Conservation (phyloP, 2,797 vertebrate genomes). For the Fringilla coelebs region DNA sequence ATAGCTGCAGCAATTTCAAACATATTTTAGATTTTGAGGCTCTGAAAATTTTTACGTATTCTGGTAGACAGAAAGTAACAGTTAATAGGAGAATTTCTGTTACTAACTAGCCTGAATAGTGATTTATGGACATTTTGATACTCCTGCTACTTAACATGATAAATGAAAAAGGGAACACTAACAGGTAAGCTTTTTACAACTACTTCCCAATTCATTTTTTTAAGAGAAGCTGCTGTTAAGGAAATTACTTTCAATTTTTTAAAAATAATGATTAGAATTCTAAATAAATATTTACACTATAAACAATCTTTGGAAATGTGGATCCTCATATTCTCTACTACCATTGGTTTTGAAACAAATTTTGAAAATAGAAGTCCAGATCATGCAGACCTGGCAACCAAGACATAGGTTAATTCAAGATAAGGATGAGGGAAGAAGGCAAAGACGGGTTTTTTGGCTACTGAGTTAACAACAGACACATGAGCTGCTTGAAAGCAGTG, state of each 20-base stretch:
- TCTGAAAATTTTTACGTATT: slow-evolving; percentile 57
- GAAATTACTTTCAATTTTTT: not conserved
- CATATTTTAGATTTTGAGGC: slow-evolving; percentile 45
- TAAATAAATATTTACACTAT: not conserved
- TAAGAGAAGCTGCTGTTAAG: slow-evolving; percentile 13
- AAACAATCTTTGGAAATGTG: not conserved
- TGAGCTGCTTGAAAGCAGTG: not conserved
- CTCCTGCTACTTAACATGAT: not conserved
- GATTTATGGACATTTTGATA: not conserved
- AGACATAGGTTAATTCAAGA: not conserved
- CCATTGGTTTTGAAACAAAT: not conserved
- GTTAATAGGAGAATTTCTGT: slow-evolving; percentile 42
- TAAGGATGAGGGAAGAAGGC: not conserved
- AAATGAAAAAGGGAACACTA: not conserved
- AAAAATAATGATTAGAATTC: not conserved
- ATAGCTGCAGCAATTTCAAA: slow-evolving; percentile 37
- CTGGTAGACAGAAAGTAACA: slow-evolving; percentile 40
- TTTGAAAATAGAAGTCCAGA: not conserved
- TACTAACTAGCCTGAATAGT: slow-evolving; percentile 40
- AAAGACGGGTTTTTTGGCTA: not conserved
- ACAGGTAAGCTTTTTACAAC: not conserved
- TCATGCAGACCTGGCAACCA: not conserved
- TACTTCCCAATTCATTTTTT: slow-evolving; percentile 39
- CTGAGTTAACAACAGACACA: not conserved
- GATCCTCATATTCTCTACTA: not conserved